Evolutionary conservation across 2,888 invertebrate species (phyloP), one percentile per base, ranked within the genome.

Genomic region (Drosophila tripunctata): DNA sequence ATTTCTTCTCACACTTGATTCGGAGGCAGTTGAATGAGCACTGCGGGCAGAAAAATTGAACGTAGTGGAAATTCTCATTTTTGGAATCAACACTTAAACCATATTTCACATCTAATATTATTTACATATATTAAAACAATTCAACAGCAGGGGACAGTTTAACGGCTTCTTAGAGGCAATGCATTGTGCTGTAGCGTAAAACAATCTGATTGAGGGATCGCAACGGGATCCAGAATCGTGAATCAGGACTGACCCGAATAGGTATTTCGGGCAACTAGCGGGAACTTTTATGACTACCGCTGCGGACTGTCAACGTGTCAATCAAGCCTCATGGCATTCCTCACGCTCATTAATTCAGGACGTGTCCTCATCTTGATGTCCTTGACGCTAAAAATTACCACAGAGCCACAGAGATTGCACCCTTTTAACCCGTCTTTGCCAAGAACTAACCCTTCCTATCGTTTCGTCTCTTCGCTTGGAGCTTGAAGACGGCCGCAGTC

Each of bases 281-380:
- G 35, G 15, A n/a, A 50, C 38, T 27, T 30, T 24, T 19, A 27
- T 30, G 69, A 63, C 44, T 41, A 17, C 47, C 47, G 57, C 61
- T 67, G 66, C 57, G 50, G 78, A 76, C 79, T 89, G 90, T 89
- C 89, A 89, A 89, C 84, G 87, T 89, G 89, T 89, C 90, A 89
- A 89, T 89, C 90, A 89, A 74, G 72, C 41, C 58, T 51, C 43
- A 52, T 45, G 33, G 31, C 54, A 51, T 54, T 57, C 47, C 63
- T 51, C 67, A 45, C 50, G 63, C 67, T 77, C 78, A 77, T 77
- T 77, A 78, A 75, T 75, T 72, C 75, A 76, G 64, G 33, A 60
- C 77, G 65, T 38, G 76, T 76, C 56, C 76, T 73, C 76, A 66
- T 72, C 72, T 60, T 30, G 72, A 60, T 52, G 72, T 76, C 72